phyloP scores from a whole-genome alignment of 2,113 vertebrate species.

The Nymphicus hollandicus region DNA sequence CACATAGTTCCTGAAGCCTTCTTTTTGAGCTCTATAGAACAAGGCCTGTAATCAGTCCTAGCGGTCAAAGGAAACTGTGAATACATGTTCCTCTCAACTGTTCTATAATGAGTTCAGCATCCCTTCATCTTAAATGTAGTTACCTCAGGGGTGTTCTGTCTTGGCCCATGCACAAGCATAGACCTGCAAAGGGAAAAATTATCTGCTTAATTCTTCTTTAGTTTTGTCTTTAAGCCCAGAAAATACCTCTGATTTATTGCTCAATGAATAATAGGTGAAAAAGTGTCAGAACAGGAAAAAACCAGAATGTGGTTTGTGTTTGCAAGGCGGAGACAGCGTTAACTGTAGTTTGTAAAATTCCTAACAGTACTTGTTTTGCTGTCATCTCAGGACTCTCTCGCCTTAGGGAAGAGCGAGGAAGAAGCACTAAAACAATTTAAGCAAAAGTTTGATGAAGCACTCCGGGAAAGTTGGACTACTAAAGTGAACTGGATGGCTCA shows the following conservation, averaged over 20 bases:
- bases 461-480: slow-evolving; percentile 98
- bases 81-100: not conserved
- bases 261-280: not conserved
- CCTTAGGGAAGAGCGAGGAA: slow-evolving; percentile 94
- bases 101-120: not conserved
- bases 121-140: not conserved
- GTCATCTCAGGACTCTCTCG: slow-evolving; percentile 86
- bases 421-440: slow-evolving; percentile 98
- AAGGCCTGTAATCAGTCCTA: not conserved
- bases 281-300: not conserved
- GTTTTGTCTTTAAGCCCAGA: not conserved
- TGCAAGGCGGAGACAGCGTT: not conserved
- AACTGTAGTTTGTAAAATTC: not conserved
- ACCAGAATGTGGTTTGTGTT: not conserved
- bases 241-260: not conserved
- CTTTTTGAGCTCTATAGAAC: not conserved
- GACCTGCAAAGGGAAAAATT: not conserved
- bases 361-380: not conserved
- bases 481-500: slow-evolving; percentile 99
- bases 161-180: not conserved
- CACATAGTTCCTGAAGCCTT: not conserved
- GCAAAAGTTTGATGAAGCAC: slow-evolving; percentile 97
- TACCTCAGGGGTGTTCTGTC: not conserved
- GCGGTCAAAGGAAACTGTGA: not conserved
- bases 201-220: not conserved